Conservation (phyloP, 2,888 invertebrate species). For the Drosophila meridiana region DNA sequence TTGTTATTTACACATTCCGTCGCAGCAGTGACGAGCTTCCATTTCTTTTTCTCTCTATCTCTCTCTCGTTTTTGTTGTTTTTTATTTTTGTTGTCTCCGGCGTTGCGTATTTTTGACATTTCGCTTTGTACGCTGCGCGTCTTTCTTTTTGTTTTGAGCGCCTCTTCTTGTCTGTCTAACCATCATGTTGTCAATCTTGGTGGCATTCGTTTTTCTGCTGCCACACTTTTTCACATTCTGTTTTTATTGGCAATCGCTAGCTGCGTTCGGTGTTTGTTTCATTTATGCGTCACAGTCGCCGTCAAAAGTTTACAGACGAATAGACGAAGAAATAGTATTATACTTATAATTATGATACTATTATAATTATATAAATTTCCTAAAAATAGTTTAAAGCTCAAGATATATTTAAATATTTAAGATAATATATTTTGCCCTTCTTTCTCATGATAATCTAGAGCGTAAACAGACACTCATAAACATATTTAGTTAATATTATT, state of each 20-base stretch:
- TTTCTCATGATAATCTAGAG: neutral
- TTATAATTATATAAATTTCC: too few relatives aligned
- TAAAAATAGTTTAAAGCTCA: too few relatives aligned
- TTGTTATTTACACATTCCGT: slow-evolving; percentile 80
- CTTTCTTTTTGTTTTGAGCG: slow-evolving; percentile 74
- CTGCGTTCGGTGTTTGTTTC: slow-evolving; percentile 28
- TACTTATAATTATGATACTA: too few relatives aligned
- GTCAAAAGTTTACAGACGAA: slow-evolving; percentile 38
- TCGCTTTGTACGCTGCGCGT: slow-evolving; percentile 69
- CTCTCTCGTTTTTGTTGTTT: slow-evolving; percentile 17
- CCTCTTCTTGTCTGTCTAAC: slow-evolving; percentile 79
- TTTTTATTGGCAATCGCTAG: slow-evolving; percentile 53
- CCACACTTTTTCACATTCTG: slow-evolving; percentile 50
- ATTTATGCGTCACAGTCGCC: slow-evolving; percentile 30
- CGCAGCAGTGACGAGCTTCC: slow-evolving; percentile 43
- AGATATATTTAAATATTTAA: neutral
- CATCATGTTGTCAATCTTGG: slow-evolving; percentile 82
- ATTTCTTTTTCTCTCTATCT: slow-evolving; percentile 46
- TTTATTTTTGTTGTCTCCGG: slow-evolving; percentile 27
- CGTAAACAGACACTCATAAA: too few relatives aligned
- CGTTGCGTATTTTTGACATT: slow-evolving; percentile 81
- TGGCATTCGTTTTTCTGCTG: slow-evolving; percentile 74
- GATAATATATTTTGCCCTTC: neutral
- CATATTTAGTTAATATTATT: too few relatives aligned
- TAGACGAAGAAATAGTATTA: too few relatives aligned